These are phyloP conservation scores for Tachuris rubrigastra DNA, from an alignment of 2,113 vertebrate species.

Conservation along the genomic window DNA sequence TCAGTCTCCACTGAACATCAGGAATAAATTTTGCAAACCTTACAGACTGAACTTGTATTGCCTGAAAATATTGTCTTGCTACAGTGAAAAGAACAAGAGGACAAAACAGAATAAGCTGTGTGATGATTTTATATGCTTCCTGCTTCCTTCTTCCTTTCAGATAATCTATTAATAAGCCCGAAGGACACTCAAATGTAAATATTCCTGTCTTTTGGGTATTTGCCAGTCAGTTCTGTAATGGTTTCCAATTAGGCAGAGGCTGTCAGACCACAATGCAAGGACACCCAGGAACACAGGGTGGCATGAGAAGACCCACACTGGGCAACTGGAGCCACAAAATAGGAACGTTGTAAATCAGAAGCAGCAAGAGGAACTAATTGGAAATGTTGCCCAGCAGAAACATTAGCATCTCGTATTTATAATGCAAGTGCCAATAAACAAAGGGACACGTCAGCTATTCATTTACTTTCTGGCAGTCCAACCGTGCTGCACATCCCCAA, in stretches of 20 bases:
- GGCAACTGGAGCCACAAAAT: neutral
- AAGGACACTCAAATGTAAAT: neutral
- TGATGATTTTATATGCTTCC: neutral
- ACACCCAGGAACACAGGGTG: neutral
- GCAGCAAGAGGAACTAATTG: neutral
- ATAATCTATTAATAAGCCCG: neutral
- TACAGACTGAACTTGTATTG: neutral
- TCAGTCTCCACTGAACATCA: neutral
- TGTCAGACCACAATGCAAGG: neutral
- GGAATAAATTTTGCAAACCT: slow-evolving; percentile 17
- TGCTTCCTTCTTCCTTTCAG: neutral
- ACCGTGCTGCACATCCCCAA: neutral
- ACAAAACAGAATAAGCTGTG: neutral
- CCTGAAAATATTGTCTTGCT: neutral
- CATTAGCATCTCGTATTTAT: slow-evolving; percentile 5
- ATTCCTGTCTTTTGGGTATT: neutral
- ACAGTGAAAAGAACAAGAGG: neutral
- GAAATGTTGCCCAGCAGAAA: neutral
- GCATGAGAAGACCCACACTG: neutral
- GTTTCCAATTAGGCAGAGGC: neutral
- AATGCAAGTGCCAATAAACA: neutral
- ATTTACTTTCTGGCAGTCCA: neutral
- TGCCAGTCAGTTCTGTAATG: neutral
- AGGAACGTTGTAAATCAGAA: neutral
- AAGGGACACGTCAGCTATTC: neutral